Evolutionary conservation across 37 sponge, comb jelly and placozoan species (phyloP).

Genomic region (Aplysina aerophoba): DNA sequence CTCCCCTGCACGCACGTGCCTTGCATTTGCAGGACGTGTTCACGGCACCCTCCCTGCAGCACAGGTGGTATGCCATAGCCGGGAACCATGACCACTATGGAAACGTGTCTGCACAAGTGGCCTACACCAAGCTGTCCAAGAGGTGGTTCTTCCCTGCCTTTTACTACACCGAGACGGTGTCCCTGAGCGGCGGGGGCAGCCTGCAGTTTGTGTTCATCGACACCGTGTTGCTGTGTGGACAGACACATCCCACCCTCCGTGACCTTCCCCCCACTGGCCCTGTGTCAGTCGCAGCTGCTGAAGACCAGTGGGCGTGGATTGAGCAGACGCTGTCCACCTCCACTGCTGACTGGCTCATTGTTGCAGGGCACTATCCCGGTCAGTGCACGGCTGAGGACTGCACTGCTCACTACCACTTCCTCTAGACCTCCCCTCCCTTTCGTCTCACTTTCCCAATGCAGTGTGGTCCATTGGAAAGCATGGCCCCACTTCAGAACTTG

Average conservation of each 20-base stretch:
- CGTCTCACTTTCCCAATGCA: constrained; percentile 10
- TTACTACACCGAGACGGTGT: constrained; percentile 76
- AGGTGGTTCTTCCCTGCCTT: constrained; percentile 84
- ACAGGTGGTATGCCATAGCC: constrained; percentile 79
- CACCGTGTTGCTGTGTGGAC: constrained; percentile 81
- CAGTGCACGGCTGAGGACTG: background rate
- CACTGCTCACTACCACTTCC: background rate
- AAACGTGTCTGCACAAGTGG: constrained; percentile 89
- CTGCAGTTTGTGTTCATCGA: constrained; percentile 87
- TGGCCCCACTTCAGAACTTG: constrained; percentile 74
- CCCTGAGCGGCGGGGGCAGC: constrained; percentile 48
- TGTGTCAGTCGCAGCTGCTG: constrained; percentile 30
- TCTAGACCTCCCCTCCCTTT: background rate
- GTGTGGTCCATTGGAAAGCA: constrained; percentile 90
- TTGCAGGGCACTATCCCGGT: constrained; percentile 91
- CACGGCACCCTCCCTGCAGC: constrained; percentile 79
- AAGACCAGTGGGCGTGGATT: constrained; percentile 83
- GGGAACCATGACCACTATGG: constrained; percentile 97
- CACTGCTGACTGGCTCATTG: constrained; percentile 73
- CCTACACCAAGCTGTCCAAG: constrained; percentile 71
- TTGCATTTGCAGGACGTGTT: constrained; percentile 92
- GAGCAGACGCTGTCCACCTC: constrained; percentile 66
- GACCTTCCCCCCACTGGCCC: constrained; percentile 61
- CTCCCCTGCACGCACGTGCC: too few species aligned
- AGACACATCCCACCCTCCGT: constrained; percentile 61